A percentile compares a stretch with the other conserved stretches of the same genome.
These are phyloP conservation scores for Odontothrips loti DNA, from an alignment of 2,888 invertebrate species.

Conservation along the genomic window DNA sequence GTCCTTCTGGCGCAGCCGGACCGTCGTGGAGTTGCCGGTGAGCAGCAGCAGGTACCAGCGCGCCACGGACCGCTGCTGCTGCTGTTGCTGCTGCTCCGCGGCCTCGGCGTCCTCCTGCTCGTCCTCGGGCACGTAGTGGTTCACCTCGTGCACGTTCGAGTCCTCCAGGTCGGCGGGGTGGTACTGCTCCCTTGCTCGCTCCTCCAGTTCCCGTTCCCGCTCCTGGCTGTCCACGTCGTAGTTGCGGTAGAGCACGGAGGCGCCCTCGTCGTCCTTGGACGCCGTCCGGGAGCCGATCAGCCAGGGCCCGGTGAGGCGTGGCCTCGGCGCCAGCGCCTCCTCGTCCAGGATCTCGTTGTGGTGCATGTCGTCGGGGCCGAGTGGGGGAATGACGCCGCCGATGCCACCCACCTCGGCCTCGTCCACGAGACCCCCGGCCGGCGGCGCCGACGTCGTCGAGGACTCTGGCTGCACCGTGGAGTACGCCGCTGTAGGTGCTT, in stretches of 20 bases:
- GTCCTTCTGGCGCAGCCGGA: constrained; percentile 42
- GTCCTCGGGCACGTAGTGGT: constrained; percentile 36
- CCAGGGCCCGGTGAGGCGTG: not conserved
- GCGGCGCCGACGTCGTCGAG: not conserved
- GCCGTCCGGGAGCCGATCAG: not conserved
- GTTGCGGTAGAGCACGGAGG: constrained; percentile 35
- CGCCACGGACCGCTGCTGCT: constrained; percentile 30
- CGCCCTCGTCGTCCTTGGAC: constrained; percentile 35
- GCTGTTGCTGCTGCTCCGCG: constrained; percentile 31
- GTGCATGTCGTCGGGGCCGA: not conserved
- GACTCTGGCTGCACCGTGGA: no score
- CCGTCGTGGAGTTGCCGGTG: constrained; percentile 43
- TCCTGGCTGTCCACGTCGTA: constrained; percentile 40
- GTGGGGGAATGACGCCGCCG: not conserved
- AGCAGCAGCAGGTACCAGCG: constrained; percentile 43
- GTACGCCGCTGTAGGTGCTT: no score
- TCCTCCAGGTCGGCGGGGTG: constrained; percentile 34
- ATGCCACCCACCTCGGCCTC: not conserved
- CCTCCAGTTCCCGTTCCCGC: constrained; percentile 40
- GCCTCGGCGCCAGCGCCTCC: not conserved
- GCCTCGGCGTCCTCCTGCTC: constrained; percentile 35
- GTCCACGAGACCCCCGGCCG: not conserved
- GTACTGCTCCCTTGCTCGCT: not conserved
- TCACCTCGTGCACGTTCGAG: constrained; percentile 38
- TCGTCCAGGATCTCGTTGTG: not conserved